Evolutionary conservation across 2,113 vertebrate genomes (phyloP), one percentile per base, ranked within the genome.

Genomic region (Chionodraco myersi): DNA sequence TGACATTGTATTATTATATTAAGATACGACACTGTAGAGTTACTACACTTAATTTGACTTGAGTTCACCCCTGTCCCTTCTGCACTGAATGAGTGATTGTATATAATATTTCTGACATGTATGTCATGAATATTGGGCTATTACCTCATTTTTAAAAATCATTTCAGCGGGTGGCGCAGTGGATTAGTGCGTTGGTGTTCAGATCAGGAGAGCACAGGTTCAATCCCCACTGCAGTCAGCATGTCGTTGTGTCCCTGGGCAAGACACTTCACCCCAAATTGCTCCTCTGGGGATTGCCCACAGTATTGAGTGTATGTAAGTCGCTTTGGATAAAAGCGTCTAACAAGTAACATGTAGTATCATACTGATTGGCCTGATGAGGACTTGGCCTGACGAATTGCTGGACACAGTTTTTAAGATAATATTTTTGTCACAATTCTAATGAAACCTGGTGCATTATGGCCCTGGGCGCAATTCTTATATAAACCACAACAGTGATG

Each of bases 361-460:
- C 10, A 5, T 41, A 60, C 11, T 51, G 30, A 23, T 23, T 57
- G 36, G 21, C 26, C 36, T 51, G 10, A 51, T 5, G 3, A 15
- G 36, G 60, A 30, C 4, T 9, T n/a, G n/a, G n/a, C n/a, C 2
- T 73, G 1, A n/a, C n/a, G 7, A 41, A 30, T 30, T 30, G 4
- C 36, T 65, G 23, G 11, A 30, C n/a, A 48, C n/a, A 16, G 6
- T 41, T 18, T 63, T 52, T n/a, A 67, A 26, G n/a, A 18, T 30
- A 48, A 48, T 67, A 41, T 60, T 67, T 67, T 12, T 18, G 7
- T 13, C 14, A 3, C 10, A 49, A 9, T 73, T 60, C 47, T 48
- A 18, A 73, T 64, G 21, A 63, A 58, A 48, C 23, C 36, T 44
- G 13, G 15, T 30, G 41, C 69, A 74, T n/a, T 15, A n/a, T 48